A percentile compares a stretch with the other conserved stretches of the same genome.
These are phyloP conservation scores for Leptinotarsa juncta DNA, from an alignment of 2,888 invertebrate species.

Conservation along the genomic window DNA sequence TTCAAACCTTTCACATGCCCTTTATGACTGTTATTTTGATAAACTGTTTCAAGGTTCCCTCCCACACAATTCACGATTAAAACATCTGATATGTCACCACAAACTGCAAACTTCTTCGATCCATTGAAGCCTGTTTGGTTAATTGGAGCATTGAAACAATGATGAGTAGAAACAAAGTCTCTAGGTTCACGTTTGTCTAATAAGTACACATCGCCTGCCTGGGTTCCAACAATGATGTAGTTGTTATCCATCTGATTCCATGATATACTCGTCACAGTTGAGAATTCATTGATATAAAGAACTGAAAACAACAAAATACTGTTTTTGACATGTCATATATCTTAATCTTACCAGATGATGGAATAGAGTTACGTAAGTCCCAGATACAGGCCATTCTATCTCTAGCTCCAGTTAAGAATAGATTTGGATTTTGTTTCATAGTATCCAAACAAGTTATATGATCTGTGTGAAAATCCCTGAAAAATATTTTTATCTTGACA, in stretches of 20 bases:
- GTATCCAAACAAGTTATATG: conserved; percentile 64
- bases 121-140: conserved; percentile 64
- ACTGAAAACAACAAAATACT: conserved; percentile 52
- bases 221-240: conserved; percentile 67
- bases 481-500: conserved; percentile 41
- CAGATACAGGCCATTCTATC: conserved; percentile 67
- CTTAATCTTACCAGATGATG: conserved; percentile 54
- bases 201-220: conserved; percentile 67
- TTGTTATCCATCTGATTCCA: conserved; percentile 65
- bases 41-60: conserved; percentile 60
- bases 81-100: conserved; percentile 66
- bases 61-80: conserved; percentile 64
- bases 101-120: conserved; percentile 65
- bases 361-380: conserved; percentile 66
- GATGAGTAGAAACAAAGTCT: conserved; percentile 58
- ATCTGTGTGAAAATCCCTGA: conserved; percentile 60
- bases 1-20: conserved; percentile 71
- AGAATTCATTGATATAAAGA: conserved; percentile 63
- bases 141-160: conserved; percentile 60
- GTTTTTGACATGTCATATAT: not conserved
- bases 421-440: conserved; percentile 65
- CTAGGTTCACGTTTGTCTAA: conserved; percentile 67
- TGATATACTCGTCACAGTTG: conserved; percentile 63
- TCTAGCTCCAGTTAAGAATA: conserved; percentile 68
- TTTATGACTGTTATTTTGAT: conserved; percentile 65